Evolutionary conservation across 2,888 invertebrate species (phyloP).

Genomic region (Callosobruchus maculatus): DNA sequence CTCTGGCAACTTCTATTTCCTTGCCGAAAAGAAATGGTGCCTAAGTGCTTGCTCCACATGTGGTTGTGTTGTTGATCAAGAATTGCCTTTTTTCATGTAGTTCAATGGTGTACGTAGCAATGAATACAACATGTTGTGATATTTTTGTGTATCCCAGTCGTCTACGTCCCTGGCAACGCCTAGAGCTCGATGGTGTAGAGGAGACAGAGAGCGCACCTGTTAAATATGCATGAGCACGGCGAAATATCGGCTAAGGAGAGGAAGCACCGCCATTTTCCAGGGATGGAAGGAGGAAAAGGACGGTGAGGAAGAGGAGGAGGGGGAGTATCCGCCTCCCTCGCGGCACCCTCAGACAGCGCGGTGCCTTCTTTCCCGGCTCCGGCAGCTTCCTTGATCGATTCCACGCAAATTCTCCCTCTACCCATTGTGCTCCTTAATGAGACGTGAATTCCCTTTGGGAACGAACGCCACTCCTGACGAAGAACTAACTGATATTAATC

Average conservation of each 20-base stretch:
- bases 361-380: not conserved
- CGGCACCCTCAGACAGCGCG: constrained; percentile 4
- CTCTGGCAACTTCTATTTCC: too few species aligned
- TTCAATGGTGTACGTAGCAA: too few species aligned
- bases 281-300: constrained; percentile 38
- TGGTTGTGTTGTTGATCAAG: too few species aligned
- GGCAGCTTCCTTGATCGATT: not conserved
- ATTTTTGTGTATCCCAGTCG: too few species aligned
- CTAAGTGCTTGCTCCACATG: too few species aligned
- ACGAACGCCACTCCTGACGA: constrained; percentile 3
- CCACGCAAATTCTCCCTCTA: not conserved
- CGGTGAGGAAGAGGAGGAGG: not conserved
- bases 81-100: too few species aligned
- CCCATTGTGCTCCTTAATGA: not conserved
- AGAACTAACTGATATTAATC: constrained; percentile 9
- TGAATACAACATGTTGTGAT: too few species aligned
- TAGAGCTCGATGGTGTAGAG: constrained; percentile 5
- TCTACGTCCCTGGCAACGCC: not conserved
- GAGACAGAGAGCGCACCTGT: constrained; percentile 37
- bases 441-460: not conserved
- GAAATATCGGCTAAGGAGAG: constrained; percentile 47
- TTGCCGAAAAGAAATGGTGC: too few species aligned
- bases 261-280: constrained; percentile 46
- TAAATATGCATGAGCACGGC: constrained; percentile 47
- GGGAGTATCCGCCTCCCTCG: constrained; percentile 20